phyloP scores from a whole-genome alignment of 2,797 vertebrate genomes.

The Pseudocheirus occidentalis region DNA sequence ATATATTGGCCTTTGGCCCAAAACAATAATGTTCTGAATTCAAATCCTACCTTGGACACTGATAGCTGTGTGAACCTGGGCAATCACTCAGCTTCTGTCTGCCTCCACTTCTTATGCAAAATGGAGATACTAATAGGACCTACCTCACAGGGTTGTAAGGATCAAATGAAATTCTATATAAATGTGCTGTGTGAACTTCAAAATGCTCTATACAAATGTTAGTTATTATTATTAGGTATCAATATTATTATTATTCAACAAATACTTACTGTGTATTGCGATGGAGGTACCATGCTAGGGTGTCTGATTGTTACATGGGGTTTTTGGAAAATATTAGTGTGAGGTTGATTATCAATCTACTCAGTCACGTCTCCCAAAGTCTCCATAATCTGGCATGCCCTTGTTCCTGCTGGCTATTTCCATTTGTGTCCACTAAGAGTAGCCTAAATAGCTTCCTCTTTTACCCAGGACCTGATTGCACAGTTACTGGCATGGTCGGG shows the following conservation, averaged over 20 bases:
- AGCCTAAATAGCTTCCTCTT: not conserved
- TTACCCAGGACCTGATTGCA: not conserved
- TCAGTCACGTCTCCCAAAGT: not conserved
- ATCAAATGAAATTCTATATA: not conserved
- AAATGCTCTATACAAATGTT: not conserved
- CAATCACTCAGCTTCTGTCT: not conserved
- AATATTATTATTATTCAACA: not conserved
- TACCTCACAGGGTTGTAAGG: too few species aligned
- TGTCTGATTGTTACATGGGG: not conserved
- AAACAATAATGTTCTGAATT: not conserved
- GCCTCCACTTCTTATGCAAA: too few species aligned
- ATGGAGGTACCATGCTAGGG: not conserved
- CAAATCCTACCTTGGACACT: not conserved
- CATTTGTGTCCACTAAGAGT: fast-evolving
- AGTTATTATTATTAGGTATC: not conserved
- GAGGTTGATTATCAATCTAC: not conserved
- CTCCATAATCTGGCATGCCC: not conserved
- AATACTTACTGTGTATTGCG: not conserved
- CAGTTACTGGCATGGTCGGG: not conserved
- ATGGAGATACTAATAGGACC: too few species aligned
- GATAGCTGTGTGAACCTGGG: not conserved
- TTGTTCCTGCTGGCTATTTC: too few species aligned
- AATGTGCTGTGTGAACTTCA: not conserved
- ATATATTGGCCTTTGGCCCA: not conserved
- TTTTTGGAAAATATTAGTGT: not conserved